Base-by-base conservation (phyloP, 2,113 vertebrate species). In the Coregonus clupeaformis region DNA sequence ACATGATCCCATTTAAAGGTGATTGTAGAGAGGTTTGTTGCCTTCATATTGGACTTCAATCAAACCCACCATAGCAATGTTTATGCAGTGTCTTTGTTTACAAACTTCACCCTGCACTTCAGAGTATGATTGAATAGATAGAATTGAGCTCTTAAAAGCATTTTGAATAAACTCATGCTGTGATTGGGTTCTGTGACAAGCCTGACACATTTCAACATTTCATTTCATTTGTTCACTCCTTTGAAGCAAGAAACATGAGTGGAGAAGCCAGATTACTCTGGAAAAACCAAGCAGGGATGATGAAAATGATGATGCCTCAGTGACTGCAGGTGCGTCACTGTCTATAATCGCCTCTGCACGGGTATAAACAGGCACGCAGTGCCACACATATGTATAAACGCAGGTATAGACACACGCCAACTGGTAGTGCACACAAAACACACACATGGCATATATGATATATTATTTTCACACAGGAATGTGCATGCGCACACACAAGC, bases 161-260 rank as follows among this genome's bases (percentile, higher is more conserved):
- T 74, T 81, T 6, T 7, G 32, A 9, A 9, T 36, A 9, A 36
- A 36, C 36, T 36, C 36, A 9, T 36, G 36, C 36, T 36, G 36
- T 79, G 3, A 36, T 59, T 62, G 74, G 74, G 68, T 64, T 73
- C 76, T 29, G 25, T 69, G 72, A 87, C 86, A 84, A 83, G 72
- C 76, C 77, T 52, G 64, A 74, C 80, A 75, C 78, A 86, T 88
- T 83, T 80, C 47, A 71, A 75, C 74, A 76, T 82, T 89, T 83
- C 76, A 82, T 86, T 82, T 85, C 76, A 82, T 89, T 85, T 88
- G 82, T 77, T 88, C 82, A 71, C 73, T 74, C 76, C 81, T 84
- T 85, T 86, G 86, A 88, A 78, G 82, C 78, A 64, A 13, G 71
- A 76, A 70, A 42, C 1, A 29, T 69, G 79, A 77, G 78, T 77